phyloP scores from a whole-genome alignment of 2,113 vertebrate species.

The Eretmochelys imbricata region DNA sequence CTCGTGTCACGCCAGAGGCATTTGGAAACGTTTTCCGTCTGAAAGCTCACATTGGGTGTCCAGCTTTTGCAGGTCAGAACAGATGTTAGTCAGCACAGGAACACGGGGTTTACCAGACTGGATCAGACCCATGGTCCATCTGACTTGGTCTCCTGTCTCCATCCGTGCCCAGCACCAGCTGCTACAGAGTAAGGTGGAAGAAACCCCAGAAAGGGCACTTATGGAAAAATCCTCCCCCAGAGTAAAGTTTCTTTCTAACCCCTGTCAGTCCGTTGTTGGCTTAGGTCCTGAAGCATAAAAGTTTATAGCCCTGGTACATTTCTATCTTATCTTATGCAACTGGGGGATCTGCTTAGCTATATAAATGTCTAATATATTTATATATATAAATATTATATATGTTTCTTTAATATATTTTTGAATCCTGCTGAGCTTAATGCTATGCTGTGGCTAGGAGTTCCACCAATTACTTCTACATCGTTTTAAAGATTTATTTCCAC shows the following conservation, averaged over 20 bases:
- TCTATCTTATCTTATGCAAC: background rate
- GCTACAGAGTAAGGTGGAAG: background rate
- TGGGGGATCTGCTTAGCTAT: background rate
- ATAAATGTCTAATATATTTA: background rate
- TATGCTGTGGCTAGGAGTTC: background rate
- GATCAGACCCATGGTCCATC: background rate
- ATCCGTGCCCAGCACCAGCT: background rate
- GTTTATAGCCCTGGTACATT: background rate
- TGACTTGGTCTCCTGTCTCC: background rate
- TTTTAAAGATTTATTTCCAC: no score
- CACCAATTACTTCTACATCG: background rate
- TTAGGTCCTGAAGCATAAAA: background rate
- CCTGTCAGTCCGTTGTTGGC: background rate
- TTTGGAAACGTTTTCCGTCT: background rate
- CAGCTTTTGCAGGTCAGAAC: background rate
- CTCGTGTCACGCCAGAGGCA: accelerated
- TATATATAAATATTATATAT: background rate
- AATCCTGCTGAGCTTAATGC: background rate
- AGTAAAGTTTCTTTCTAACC: background rate
- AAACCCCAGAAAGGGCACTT: background rate
- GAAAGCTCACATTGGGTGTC: background rate
- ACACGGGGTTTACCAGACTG: background rate
- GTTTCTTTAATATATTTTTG: background rate
- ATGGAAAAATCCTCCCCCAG: no score
- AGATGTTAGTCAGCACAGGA: background rate